phyloP scores from a whole-genome alignment of 2,797 vertebrate species.

The Sus cebifrons region DNA sequence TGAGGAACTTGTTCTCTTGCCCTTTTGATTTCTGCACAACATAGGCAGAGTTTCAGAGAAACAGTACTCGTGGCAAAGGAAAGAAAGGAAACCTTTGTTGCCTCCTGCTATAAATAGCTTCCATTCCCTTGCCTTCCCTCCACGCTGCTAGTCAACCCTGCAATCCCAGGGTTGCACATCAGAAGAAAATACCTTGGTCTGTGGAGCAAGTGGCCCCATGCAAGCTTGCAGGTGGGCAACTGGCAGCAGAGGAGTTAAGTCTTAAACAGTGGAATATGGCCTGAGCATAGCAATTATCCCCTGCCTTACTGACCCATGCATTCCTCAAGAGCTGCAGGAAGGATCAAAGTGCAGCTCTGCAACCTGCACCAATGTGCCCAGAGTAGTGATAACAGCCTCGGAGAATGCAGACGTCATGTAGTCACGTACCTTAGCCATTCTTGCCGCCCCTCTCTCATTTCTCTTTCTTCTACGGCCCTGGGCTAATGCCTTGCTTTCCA shows the following conservation, averaged over 20 bases:
- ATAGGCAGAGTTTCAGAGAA: slow-evolving; percentile 82
- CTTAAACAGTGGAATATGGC: slow-evolving; percentile 63
- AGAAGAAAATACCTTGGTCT: slow-evolving; percentile 67
- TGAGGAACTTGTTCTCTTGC: slow-evolving; percentile 79
- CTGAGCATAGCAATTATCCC: slow-evolving; percentile 66
- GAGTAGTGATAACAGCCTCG: slow-evolving; percentile 68
- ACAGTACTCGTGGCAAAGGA: slow-evolving; percentile 71
- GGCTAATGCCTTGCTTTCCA: background rate
- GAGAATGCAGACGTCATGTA: slow-evolving; percentile 61
- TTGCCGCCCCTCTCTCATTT: slow-evolving; percentile 11
- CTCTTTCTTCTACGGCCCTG: background rate
- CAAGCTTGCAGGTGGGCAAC: slow-evolving; percentile 4
- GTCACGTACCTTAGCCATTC: background rate
- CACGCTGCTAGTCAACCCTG: slow-evolving; percentile 72
- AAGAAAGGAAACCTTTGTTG: slow-evolving; percentile 83
- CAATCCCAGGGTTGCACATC: slow-evolving; percentile 46
- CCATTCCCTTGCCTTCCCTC: slow-evolving; percentile 66
- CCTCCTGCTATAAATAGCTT: slow-evolving; percentile 83
- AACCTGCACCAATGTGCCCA: slow-evolving; percentile 26
- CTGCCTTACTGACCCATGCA: background rate
- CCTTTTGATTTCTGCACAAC: slow-evolving; percentile 84
- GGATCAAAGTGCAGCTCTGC: slow-evolving; percentile 69
- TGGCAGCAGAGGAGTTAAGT: slow-evolving; percentile 82
- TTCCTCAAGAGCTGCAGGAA: slow-evolving; percentile 75
- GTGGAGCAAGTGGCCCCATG: slow-evolving; percentile 42